Evolutionary conservation across 2,797 vertebrate species (phyloP), one percentile per base, ranked within the genome.

Genomic region (Emys orbicularis): DNA sequence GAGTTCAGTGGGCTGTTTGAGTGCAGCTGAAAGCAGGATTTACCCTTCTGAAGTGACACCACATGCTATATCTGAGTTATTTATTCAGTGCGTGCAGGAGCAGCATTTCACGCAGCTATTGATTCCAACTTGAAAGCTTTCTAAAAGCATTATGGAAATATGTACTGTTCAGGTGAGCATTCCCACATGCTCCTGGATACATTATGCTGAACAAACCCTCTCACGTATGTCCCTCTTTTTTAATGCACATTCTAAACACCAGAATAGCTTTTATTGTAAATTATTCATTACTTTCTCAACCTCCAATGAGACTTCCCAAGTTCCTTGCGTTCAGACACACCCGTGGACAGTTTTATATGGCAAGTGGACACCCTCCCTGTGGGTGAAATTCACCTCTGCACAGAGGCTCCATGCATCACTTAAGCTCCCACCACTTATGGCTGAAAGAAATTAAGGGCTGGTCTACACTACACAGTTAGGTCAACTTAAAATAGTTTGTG

Each of bases 391-490:
- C 29, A 12, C 76, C 72, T 34, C 37, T 37, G 65, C 21, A 23
- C 65, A 72, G 65, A 21, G 9, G 18, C 61, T n/a, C 34, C 0
- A 0, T 25, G 9, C 4, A 2, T 57, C n/a, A 76, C 23, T 52
- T 37, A 65, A n/a, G 10, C 56, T 52, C 54, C 44, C 83, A 37
- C 47, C 11, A 77, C 34, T 4, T 47, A 50, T 21, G 4, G 12
- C 27, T 12, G 31, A 19, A 79, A 54, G 25, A 19, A 2, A 61
- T 27, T 21, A 56, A 56, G 23, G 54, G 54, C 23, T 21, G 54
- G 54, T 25, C 54, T 56, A 25, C 54, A 25, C 54, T 56, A 25
- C 54, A 23, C 8, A 56, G 54, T 56, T 56, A 56, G 54, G 54
- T 56, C 54, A 56, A 10, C 9, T 21, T 56, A 56, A 56, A 56